Percentiles rank a stretch among this genome's conserved stretches.
Conservation (phyloP, 2,888 invertebrate species). For the Metalampra italica region DNA sequence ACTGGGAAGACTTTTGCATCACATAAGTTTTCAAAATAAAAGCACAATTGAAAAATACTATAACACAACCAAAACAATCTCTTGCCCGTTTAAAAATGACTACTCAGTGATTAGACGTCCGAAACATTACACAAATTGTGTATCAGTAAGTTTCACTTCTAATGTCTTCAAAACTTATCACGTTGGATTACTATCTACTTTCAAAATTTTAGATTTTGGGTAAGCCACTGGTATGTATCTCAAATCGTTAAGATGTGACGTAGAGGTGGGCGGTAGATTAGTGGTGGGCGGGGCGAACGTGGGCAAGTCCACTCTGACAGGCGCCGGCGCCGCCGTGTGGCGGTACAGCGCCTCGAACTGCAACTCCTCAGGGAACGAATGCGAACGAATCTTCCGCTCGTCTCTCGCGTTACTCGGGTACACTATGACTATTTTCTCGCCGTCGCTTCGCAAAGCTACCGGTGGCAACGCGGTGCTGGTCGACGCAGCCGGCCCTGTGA, state of each 20-base stretch:
- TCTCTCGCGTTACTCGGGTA: constrained; percentile 73
- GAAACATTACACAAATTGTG: too few species aligned
- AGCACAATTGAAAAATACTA: not conserved
- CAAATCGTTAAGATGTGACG: constrained; percentile 26
- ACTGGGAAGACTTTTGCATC: constrained; percentile 8
- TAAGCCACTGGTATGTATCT: constrained; percentile 54
- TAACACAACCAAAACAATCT: too few species aligned
- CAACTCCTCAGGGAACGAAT: constrained; percentile 70
- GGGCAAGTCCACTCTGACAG: constrained; percentile 76
- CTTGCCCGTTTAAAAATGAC: too few species aligned
- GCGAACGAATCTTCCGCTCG: constrained; percentile 69
- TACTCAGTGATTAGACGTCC: too few species aligned
- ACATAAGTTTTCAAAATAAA: not conserved
- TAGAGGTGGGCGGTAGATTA: constrained; percentile 29
- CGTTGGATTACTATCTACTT: constrained; percentile 1
- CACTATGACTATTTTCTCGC: constrained; percentile 70
- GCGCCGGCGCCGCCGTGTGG: constrained; percentile 55
- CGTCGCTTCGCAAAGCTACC: constrained; percentile 58
- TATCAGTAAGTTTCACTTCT: too few species aligned
- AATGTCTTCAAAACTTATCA: not conserved
- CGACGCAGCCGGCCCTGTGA: constrained; percentile 49
- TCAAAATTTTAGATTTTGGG: constrained; percentile 23
- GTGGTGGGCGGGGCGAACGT: constrained; percentile 74
- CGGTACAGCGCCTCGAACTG: constrained; percentile 72
- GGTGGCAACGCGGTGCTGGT: constrained; percentile 69